A percentile compares a stretch with the other conserved stretches of the same genome.
Conservation (phyloP, 2,797 vertebrate genomes). For the Pseudochirops corinnae region DNA sequence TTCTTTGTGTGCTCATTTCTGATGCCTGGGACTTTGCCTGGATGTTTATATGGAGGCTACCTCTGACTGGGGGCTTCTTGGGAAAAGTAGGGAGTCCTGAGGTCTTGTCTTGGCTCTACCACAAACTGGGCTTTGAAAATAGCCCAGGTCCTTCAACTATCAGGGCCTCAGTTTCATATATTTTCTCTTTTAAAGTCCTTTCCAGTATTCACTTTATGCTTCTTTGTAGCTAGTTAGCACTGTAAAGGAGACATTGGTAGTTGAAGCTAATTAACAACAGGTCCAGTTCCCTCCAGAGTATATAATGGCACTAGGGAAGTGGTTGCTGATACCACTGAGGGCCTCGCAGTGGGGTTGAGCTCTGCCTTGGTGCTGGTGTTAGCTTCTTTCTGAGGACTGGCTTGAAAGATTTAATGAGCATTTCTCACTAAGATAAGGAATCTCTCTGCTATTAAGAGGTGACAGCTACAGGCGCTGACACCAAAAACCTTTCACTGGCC, state of each 20-base stretch:
- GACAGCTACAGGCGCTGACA: slow-evolving; percentile 55
- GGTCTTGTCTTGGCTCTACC: not conserved
- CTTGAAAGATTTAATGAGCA: slow-evolving; percentile 54
- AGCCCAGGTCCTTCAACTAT: not conserved
- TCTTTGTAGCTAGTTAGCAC: not conserved
- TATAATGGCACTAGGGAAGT: not conserved
- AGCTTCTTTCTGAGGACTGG: slow-evolving; percentile 37
- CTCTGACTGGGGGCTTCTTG: not conserved
- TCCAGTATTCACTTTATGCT: not conserved
- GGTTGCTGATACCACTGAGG: slow-evolving; percentile 35
- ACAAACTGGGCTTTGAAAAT: not conserved
- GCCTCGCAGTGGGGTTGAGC: slow-evolving; percentile 1
- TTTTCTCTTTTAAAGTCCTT: not conserved
- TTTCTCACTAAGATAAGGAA: slow-evolving; percentile 41
- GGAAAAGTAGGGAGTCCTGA: not conserved
- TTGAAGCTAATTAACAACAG: not conserved
- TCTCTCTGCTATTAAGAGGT: slow-evolving; percentile 11
- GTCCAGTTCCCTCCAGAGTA: slow-evolving; percentile 53
- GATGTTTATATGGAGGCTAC: not conserved
- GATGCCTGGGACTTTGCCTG: not conserved
- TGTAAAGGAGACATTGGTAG: too few relatives aligned
- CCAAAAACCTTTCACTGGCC: not conserved
- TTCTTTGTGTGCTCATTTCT: not conserved
- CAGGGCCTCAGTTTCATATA: not conserved
- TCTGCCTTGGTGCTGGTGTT: slow-evolving; percentile 31